Conservation (phyloP, 2,797 vertebrate species). For the Phylloscopus collybita region DNA sequence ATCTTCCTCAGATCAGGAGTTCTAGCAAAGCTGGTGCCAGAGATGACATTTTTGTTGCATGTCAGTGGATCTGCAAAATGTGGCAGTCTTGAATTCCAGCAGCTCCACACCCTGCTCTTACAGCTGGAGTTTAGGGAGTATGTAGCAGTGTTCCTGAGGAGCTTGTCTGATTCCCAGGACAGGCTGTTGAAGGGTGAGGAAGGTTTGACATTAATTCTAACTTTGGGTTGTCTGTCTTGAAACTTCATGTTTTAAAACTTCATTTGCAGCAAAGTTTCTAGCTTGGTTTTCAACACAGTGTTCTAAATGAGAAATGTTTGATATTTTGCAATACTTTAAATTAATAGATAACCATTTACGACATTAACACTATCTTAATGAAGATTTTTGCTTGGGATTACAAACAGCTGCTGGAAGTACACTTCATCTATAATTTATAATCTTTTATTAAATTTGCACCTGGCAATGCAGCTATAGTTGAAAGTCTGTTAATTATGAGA, state of each 20-base stretch:
- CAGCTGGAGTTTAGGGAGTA: background rate
- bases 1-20: background rate
- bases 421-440: constrained; percentile 78
- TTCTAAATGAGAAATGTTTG: constrained; percentile 46
- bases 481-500: constrained; percentile 74
- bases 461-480: constrained; percentile 73
- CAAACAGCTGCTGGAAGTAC: constrained; percentile 78
- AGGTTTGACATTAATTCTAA: background rate
- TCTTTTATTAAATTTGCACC: constrained; percentile 82
- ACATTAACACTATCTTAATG: constrained; percentile 61
- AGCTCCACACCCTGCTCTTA: background rate
- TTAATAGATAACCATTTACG: constrained; percentile 71
- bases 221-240: background rate
- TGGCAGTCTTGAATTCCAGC: background rate
- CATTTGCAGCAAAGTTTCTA: background rate
- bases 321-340: constrained; percentile 58
- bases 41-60: background rate
- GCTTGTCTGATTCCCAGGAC: background rate
- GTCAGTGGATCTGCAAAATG: background rate
- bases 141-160: background rate
- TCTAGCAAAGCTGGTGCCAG: background rate
- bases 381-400: constrained; percentile 71
- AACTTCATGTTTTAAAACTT: background rate
- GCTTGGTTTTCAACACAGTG: background rate
- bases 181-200: background rate